Percentiles rank a stretch among this genome's conserved stretches.
phyloP scores from a whole-genome alignment of 2,797 vertebrate genomes.

The Mergus octosetaceus region DNA sequence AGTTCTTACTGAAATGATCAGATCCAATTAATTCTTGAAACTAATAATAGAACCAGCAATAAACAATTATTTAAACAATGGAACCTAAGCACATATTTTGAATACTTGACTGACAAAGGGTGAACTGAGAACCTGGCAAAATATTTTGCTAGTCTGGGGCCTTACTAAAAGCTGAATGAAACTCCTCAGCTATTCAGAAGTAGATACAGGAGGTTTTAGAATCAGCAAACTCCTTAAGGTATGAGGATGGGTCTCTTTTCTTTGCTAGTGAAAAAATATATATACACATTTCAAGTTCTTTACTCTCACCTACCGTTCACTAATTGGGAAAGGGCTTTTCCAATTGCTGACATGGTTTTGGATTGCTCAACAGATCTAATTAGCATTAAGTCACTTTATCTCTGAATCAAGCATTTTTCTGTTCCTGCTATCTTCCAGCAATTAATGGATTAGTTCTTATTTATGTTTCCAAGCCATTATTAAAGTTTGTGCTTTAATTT shows the following conservation, averaged over 20 bases:
- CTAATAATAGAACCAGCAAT: background rate
- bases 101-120: background rate
- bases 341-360: conserved; percentile 33
- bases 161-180: background rate
- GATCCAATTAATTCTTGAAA: background rate
- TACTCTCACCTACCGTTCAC: background rate
- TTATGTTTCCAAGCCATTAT: conserved; percentile 11
- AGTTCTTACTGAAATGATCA: background rate
- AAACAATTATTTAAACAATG: background rate
- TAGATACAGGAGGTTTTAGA: background rate
- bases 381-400: conserved; percentile 61
- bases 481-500: conserved; percentile 28
- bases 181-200: background rate
- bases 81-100: background rate
- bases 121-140: background rate
- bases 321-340: conserved; percentile 40
- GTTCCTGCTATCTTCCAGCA: conserved; percentile 5
- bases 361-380: conserved; percentile 55
- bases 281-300: background rate
- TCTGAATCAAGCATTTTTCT: conserved; percentile 46
- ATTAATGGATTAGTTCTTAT: conserved; percentile 53
- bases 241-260: background rate
- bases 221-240: background rate
- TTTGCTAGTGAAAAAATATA: background rate
- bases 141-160: background rate